Base-by-base conservation (phyloP, 2,888 invertebrate species). In the Andrena camellia region DNA sequence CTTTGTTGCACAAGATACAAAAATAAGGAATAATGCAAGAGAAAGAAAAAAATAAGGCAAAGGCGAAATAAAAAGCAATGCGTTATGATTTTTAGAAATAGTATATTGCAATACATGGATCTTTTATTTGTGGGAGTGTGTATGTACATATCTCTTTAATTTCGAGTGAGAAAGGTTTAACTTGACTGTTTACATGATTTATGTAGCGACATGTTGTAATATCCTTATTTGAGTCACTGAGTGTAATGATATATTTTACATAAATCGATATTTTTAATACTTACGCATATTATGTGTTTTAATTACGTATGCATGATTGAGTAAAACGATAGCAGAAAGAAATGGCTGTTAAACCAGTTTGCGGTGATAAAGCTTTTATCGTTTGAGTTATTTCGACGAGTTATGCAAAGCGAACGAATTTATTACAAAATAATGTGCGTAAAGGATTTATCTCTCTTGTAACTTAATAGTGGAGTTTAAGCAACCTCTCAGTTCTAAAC, bases 331-430 rank as follows among this genome's bases (percentile, higher is more conserved):
- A 13, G 20, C 17, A 62, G 26, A 70, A 48, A 70, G 59, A n/a
- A 73, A 68, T 31, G 35, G 67, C 50, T 63, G 67, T 64, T 69
- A 59, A 77, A 81, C 70, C 81, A 81, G 81, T 81, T 60, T 29
- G 31, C n/a, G 60, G 70, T 74, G 77, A 81, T 81, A 81, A 81
- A 85, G 35, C 71, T 74, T 63, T 74, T 84, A 81, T 64, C 81
- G 59, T 74, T 66, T 76, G 73, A 84, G 77, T 84, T 81, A 59
- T 67, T 81, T 63, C 69, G 67, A 74, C 85, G 85, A 84, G 80
- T 84, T 76, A 84, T 80, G 76, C 77, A 74, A 81, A 63, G 76
- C 26, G 73, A 70, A 73, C 59, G 67, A 73, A 69, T 69, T 79
- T 59, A 79, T 84, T 59, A 68, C 62, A 42, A 62, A 72, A 70